Evolutionary conservation across 2,113 vertebrate species (phyloP).

Genomic region (Nycticorax nycticorax): DNA sequence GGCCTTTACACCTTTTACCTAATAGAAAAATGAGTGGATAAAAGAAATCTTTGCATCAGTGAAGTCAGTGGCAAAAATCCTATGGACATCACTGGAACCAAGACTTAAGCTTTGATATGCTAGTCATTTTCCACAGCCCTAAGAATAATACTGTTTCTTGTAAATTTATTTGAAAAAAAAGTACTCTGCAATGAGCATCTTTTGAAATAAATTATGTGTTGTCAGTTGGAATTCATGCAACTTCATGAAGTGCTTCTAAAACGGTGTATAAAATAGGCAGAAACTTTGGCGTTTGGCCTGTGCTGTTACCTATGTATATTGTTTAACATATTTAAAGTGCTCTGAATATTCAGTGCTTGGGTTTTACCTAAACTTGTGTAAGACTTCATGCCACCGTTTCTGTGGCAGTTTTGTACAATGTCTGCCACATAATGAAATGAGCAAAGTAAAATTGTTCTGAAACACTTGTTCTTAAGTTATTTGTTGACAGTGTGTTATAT

Average conservation of each 20-base stretch:
- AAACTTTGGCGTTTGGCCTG: neutral
- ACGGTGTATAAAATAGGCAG: slow-evolving; percentile 13
- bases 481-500: slow-evolving; percentile 45
- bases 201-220: neutral
- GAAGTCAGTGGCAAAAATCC: neutral
- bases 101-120: neutral
- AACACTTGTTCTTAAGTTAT: slow-evolving; percentile 14
- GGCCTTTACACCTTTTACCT: neutral
- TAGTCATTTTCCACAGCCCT: neutral
- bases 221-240: neutral
- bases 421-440: slow-evolving; percentile 21
- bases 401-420: slow-evolving; percentile 47
- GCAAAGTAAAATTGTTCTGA: slow-evolving; percentile 20
- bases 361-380: slow-evolving; percentile 16
- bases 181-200: neutral
- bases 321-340: slow-evolving; percentile 16
- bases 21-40: neutral
- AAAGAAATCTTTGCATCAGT: neutral
- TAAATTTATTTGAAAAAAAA: neutral
- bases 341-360: slow-evolving; percentile 58
- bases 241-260: slow-evolving; percentile 46
- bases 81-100: neutral
- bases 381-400: slow-evolving; percentile 22
- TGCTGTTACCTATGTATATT: neutral
- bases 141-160: neutral